phyloP scores from a whole-genome alignment of 1,140 invertebrate species.

The Schlechtendalia chinensis region DNA sequence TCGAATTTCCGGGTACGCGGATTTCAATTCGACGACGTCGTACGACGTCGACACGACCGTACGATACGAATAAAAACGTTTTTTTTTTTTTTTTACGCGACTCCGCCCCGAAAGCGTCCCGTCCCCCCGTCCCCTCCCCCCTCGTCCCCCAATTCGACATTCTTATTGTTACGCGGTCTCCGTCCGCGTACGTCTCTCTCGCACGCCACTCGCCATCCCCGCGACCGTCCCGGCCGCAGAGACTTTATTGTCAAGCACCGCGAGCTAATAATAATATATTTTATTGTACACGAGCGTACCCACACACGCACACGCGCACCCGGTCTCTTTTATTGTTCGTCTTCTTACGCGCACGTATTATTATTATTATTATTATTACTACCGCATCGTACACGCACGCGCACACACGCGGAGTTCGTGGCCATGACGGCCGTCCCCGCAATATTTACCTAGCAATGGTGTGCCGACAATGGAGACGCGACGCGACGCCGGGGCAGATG shows the following conservation, averaged over 20 bases:
- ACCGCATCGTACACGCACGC: neutral
- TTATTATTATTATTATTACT: too few species aligned
- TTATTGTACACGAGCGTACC: neutral
- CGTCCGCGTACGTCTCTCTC: too few species aligned
- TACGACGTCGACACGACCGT: too few species aligned
- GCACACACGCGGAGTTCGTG: neutral
- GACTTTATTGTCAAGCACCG: slow-evolving; percentile 17
- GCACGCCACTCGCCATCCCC: too few species aligned
- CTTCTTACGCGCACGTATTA: neutral
- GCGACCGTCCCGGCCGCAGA: neutral
- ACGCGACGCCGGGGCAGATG: slow-evolving; percentile 10
- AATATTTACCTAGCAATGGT: slow-evolving; percentile 22
- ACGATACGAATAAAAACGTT: too few species aligned
- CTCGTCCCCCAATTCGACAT: too few species aligned
- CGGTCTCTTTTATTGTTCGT: slow-evolving; percentile 33
- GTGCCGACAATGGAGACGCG: neutral
- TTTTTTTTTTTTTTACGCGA: neutral
- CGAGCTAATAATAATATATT: slow-evolving; percentile 7
- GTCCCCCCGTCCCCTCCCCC: too few species aligned
- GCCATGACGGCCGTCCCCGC: slow-evolving; percentile 26
- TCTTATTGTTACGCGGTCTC: neutral
- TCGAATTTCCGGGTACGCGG: neutral
- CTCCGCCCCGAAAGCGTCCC: neutral
- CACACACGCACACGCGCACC: neutral
- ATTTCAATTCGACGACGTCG: neutral